Evolutionary conservation across 2,797 vertebrate species (phyloP).

Genomic region (Borostomias antarcticus): DNA sequence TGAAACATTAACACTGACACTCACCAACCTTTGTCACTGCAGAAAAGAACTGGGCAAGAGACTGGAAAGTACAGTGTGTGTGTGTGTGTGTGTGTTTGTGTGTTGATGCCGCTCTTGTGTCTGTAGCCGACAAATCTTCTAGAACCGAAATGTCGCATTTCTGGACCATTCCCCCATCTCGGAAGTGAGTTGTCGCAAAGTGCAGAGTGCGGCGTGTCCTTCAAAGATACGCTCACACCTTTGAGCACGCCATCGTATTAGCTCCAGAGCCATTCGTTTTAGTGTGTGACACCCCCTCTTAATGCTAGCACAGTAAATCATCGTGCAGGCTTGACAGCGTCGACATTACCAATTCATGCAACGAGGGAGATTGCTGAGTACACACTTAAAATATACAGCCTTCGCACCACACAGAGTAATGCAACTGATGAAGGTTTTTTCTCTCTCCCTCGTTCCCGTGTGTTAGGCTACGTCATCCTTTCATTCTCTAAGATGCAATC

Average conservation of each 20-base stretch:
- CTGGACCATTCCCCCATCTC: background rate
- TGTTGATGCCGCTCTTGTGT: too few relatives aligned
- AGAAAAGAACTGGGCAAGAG: constrained; percentile 32
- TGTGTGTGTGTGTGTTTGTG: constrained; percentile 5
- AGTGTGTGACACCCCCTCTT: constrained; percentile 63
- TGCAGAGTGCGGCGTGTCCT: constrained; percentile 36
- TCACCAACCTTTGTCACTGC: constrained; percentile 55
- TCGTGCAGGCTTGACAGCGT: constrained; percentile 52
- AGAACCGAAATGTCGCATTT: too few relatives aligned
- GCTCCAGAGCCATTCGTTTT: constrained; percentile 63
- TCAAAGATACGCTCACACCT: constrained; percentile 47
- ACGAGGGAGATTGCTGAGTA: constrained; percentile 64
- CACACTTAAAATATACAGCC: constrained; percentile 46
- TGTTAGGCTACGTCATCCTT: constrained; percentile 35
- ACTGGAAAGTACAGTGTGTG: constrained; percentile 21
- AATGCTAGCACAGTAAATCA: constrained; percentile 73
- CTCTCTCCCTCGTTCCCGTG: background rate
- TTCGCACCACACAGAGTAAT: constrained; percentile 42
- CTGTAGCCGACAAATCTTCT: too few relatives aligned
- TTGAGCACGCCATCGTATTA: constrained; percentile 54
- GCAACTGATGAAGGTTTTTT: constrained; percentile 28
- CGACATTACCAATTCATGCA: constrained; percentile 70
- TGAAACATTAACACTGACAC: constrained; percentile 60
- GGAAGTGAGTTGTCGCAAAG: constrained; percentile 9
- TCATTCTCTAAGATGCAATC: constrained; percentile 30